Evolutionary conservation across 2,113 vertebrate genomes (phyloP).

Genomic region (Poecilia latipinna): DNA sequence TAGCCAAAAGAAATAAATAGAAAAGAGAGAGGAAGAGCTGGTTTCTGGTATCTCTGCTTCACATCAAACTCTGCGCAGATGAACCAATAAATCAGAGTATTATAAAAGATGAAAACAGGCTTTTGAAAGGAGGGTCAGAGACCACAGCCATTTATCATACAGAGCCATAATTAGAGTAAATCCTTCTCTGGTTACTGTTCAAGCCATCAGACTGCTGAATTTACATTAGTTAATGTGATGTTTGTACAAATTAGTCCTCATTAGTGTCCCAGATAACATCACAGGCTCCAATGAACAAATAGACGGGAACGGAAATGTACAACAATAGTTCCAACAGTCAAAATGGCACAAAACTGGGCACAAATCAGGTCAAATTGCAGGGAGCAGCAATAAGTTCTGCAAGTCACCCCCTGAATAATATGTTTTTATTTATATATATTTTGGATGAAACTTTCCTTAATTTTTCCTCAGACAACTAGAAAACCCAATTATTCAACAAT

Average conservation of each 20-base stretch:
- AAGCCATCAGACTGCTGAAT: constrained; percentile 1
- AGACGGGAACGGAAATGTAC: not conserved
- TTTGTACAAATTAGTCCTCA: constrained; percentile 10
- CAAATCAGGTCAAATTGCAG: not conserved
- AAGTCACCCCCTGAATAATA: not conserved
- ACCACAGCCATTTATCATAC: constrained; percentile 17
- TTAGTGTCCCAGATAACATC: constrained; percentile 23
- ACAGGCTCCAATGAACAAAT: not conserved
- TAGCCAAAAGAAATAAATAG: not conserved
- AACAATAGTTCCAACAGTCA: not conserved
- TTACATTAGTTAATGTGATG: constrained; percentile 25
- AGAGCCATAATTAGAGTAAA: constrained; percentile 38
- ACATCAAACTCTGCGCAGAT: constrained; percentile 40
- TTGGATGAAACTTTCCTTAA: not conserved
- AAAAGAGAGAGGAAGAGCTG: constrained; percentile 5
- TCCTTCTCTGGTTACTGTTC: constrained; percentile 18
- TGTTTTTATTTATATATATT: no score
- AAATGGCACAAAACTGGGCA: not conserved
- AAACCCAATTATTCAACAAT: not conserved
- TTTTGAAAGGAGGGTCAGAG: constrained; percentile 7
- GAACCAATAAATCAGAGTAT: constrained; percentile 55
- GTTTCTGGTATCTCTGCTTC: constrained; percentile 42
- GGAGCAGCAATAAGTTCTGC: not conserved
- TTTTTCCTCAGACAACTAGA: not conserved
- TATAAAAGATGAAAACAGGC: constrained; percentile 17